phyloP scores from a whole-genome alignment of 2,113 vertebrate species.

The Myrmophylax atrothorax region DNA sequence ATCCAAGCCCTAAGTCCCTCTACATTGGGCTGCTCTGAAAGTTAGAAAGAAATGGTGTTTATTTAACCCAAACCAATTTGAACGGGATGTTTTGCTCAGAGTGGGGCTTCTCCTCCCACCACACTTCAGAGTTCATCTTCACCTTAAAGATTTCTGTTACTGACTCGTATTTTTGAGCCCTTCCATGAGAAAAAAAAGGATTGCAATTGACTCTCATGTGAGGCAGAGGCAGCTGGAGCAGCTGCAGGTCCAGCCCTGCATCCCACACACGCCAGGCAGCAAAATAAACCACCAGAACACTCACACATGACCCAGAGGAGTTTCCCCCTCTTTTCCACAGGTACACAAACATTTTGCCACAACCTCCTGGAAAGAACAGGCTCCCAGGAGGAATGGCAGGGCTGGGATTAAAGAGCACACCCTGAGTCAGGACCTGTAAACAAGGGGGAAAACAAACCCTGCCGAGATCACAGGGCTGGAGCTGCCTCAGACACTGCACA shows the following conservation, averaged over 20 bases:
- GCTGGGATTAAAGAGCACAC: not conserved
- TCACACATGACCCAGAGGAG: rapidly evolving
- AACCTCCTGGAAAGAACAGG: not conserved
- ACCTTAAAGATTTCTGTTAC: not conserved
- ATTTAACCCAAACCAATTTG: not conserved
- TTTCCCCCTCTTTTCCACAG: not conserved
- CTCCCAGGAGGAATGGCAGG: not conserved
- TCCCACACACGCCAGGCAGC: rapidly evolving
- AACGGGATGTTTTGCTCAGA: not conserved
- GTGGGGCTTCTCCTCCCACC: not conserved
- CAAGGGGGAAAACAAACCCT: not conserved
- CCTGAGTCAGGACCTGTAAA: not conserved
- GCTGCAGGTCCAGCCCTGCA: not conserved
- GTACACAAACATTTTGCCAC: not conserved
- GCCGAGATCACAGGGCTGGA: not conserved
- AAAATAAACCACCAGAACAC: not conserved
- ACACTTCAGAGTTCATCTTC: not conserved
- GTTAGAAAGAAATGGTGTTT: not conserved
- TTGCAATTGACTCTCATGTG: not conserved
- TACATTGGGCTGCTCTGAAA: not conserved
- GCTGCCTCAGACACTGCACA: not conserved
- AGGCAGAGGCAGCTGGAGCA: not conserved
- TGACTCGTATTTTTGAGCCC: not conserved
- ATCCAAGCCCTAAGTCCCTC: not conserved
- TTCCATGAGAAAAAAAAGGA: not conserved